Base-by-base conservation (phyloP, 2,888 invertebrate species). In the Epirrhoe tristata region DNA sequence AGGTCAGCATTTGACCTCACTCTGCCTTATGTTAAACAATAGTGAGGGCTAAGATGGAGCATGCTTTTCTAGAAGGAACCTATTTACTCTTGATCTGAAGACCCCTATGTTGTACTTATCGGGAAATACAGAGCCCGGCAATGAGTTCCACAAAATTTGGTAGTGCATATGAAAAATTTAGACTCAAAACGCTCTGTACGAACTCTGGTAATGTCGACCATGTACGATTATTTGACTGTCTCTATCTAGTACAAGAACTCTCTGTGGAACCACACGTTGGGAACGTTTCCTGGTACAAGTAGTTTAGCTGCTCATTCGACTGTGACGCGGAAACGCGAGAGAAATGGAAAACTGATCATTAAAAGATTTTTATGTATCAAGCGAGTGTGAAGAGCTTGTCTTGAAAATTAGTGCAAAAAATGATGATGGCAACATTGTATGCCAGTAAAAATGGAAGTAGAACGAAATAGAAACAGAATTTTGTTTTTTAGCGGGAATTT, bases 291-390 rank as follows among this genome's bases (percentile, higher is more conserved):
- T 61, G 34, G 61, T 68, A 62, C 54, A 58, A 58, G 31, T 48
- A 62, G 55, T 62, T 63, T 32, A 61, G 43, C n/a, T 51, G 57
- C 48, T 64, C 56, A 67, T 65, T 71, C 69, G 36, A 60, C 64
- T 69, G 67, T 67, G 69, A 69, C 66, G 59, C 69, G 71, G 71
- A 69, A 71, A 71, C 71, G 55, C 59, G 8, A 48, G 52, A 67
- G 71, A 71, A 71, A 71, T 71, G 65, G 71, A 71, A 71, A 71
- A 71, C 71, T 69, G 39, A 63, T 69, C 60, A 68, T 71, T 71
- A 58, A 39, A 6, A 6, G 64, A 64, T 69, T 71, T 71, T 67
- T 65, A 65, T 66, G 58, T 62, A 61, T 24, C 66, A 46, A 56
- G 65, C 53, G 43, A 61, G 60, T 68, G 61, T 64, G 64, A 62